Conservation (phyloP, 2,888 invertebrate genomes). For the Fragum sueziense region DNA sequence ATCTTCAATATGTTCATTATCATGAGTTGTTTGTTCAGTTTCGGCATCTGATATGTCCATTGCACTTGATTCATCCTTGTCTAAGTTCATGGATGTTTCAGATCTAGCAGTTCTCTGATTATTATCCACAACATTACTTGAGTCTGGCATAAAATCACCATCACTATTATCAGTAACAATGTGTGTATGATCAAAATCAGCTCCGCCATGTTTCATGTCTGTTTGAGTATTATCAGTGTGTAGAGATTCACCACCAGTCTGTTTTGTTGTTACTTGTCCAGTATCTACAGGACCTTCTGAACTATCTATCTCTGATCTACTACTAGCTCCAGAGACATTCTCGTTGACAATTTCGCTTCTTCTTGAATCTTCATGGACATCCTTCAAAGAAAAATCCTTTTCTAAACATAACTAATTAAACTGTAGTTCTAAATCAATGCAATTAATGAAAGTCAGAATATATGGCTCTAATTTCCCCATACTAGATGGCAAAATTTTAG, state of each 20-base stretch:
- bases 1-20: background rate
- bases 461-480: too few relatives aligned
- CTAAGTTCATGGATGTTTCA: background rate
- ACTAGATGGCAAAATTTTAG: too few relatives aligned
- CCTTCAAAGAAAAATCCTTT: too few relatives aligned
- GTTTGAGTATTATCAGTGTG: background rate
- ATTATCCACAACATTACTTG: background rate
- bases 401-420: too few relatives aligned
- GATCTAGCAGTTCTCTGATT: background rate
- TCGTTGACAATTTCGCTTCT: too few relatives aligned
- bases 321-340: too few relatives aligned
- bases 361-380: too few relatives aligned
- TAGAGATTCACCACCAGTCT: background rate
- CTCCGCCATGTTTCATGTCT: background rate
- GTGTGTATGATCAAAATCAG: background rate
- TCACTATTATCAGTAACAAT: background rate
- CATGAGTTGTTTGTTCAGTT: background rate
- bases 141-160: background rate
- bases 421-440: too few relatives aligned
- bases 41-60: conserved; percentile 13
- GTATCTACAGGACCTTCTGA: background rate
- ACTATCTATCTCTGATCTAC: background rate
- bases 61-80: background rate
- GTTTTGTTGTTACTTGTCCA: background rate
- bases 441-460: too few relatives aligned